A percentile compares a stretch with the other conserved stretches of the same genome.
Conservation (phyloP, 2,888 invertebrate species). For the Harmothoe impar region DNA sequence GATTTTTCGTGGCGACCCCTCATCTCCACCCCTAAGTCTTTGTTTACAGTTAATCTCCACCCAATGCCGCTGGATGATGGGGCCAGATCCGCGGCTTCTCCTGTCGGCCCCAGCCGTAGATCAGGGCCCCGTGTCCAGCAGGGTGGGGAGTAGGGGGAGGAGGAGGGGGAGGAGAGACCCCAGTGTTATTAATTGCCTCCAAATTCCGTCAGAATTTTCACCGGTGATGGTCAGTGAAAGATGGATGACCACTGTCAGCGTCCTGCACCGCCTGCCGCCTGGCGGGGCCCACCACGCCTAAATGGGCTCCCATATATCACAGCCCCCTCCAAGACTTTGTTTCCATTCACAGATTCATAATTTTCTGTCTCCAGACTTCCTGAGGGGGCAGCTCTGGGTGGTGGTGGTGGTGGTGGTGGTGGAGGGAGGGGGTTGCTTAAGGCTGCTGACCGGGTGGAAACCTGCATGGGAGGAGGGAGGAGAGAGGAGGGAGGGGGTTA, state of each 20-base stretch:
- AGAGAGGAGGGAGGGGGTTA: not conserved
- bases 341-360: conserved; percentile 59
- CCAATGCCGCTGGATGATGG: conserved; percentile 50
- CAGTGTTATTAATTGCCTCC: conserved; percentile 51
- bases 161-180: not conserved
- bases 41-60: conserved; percentile 59
- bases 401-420: not conserved
- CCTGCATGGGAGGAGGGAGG: not conserved
- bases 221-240: conserved; percentile 46
- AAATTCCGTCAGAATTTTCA: conserved; percentile 61
- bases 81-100: conserved; percentile 30
- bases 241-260: conserved; percentile 54
- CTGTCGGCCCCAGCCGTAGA: conserved; percentile 18
- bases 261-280: not conserved
- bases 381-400: not conserved
- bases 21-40: conserved; percentile 31
- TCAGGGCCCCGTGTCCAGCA: not conserved
- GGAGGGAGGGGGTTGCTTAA: not conserved
- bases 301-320: conserved; percentile 42
- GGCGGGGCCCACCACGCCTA: not conserved
- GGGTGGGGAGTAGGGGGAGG: not conserved
- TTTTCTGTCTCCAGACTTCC: conserved; percentile 59
- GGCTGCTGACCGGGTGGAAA: not conserved
- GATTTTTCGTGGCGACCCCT: not conserved
- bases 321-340: conserved; percentile 50